Evolutionary conservation across 2,797 vertebrate genomes (phyloP).

Genomic region (Cossypha heuglini): DNA sequence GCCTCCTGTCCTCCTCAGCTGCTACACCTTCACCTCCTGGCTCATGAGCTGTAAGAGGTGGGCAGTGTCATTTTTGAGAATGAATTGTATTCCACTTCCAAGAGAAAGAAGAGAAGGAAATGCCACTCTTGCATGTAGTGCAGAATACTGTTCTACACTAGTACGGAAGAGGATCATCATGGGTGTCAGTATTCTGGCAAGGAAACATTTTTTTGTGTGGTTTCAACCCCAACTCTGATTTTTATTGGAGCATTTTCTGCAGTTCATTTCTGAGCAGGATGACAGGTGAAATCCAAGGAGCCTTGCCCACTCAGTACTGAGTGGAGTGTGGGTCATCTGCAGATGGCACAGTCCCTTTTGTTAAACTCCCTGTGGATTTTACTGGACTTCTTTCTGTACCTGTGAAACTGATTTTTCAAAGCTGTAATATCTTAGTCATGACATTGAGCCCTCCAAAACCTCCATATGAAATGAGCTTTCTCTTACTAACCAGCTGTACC

Average conservation of each 20-base stretch:
- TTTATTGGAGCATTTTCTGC: neutral
- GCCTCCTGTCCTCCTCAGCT: neutral
- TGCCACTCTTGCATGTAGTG: neutral
- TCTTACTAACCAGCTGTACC: neutral
- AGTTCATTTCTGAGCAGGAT: neutral
- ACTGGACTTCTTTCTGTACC: neutral
- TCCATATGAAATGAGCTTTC: neutral
- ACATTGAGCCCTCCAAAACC: neutral
- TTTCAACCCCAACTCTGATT: slow-evolving; percentile 14
- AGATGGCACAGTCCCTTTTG: neutral
- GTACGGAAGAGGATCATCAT: neutral
- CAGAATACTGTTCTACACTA: neutral
- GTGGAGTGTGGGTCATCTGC: neutral
- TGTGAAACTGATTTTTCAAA: neutral
- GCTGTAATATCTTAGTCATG: neutral
- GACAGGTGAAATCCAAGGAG: neutral
- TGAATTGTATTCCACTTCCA: neutral
- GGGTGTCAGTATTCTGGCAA: slow-evolving; percentile 24
- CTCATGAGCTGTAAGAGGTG: neutral
- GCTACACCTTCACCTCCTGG: neutral
- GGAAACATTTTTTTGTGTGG: neutral
- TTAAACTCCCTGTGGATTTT: neutral
- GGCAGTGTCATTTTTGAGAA: neutral
- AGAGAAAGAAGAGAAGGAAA: neutral
- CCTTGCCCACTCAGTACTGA: neutral